Conservation (phyloP, 2,888 invertebrate species). For the Melanostoma mellinum region DNA sequence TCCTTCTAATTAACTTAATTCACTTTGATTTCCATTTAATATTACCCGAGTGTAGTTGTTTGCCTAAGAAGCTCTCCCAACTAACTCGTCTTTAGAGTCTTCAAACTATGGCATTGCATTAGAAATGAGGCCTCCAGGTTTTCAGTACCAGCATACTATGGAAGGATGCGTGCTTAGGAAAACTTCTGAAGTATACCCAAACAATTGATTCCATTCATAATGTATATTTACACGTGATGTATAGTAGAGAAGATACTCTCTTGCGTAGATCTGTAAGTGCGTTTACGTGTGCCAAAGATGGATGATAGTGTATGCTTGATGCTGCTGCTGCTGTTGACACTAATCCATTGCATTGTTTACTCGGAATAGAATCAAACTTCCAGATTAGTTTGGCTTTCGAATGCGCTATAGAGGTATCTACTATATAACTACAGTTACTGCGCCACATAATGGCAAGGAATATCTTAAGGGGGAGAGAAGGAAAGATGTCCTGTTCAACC, state of each 20-base stretch:
- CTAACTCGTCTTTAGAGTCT: conserved; percentile 33
- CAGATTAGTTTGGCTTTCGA: conserved; percentile 67
- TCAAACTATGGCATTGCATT: conserved; percentile 48
- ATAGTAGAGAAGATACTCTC: neutral
- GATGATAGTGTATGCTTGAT: conserved; percentile 1
- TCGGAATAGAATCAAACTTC: conserved; percentile 68
- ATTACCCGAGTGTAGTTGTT: conserved; percentile 57
- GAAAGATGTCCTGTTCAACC: neutral
- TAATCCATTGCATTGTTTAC: conserved; percentile 70
- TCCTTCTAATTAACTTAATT: conserved; percentile 82
- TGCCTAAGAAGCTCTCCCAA: conserved; percentile 35
- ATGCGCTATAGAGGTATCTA: conserved; percentile 10
- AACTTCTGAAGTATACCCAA: conserved; percentile 36
- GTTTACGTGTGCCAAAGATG: conserved; percentile 54
- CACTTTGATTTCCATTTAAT: conserved; percentile 81
- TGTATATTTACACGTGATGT: conserved; percentile 20
- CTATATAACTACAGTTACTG: conserved; percentile 10
- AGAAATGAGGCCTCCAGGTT: conserved; percentile 40
- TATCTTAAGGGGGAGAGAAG: conserved; percentile 4
- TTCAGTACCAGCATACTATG: neutral
- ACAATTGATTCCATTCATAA: conserved; percentile 63
- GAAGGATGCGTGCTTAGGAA: conserved; percentile 44
- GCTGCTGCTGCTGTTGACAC: conserved; percentile 60
- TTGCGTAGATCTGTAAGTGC: conserved; percentile 31
- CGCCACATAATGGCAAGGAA: conserved; percentile 38